These are phyloP conservation scores for Cirrhinus mrigala DNA, from an alignment of 2,797 vertebrate genomes.

Conservation along the genomic window DNA sequence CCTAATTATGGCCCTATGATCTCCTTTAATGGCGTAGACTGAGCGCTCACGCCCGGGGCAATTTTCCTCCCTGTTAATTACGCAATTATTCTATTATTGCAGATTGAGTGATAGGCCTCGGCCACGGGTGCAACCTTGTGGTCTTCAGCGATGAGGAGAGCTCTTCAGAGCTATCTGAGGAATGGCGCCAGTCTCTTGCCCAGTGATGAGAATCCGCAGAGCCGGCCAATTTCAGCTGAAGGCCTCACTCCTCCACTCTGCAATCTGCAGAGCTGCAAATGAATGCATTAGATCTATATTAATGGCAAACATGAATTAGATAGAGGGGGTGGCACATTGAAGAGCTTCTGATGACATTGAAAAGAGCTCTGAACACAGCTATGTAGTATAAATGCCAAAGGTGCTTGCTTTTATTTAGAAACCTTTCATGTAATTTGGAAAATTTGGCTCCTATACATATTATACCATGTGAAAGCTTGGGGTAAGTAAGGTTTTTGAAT, in stretches of 20 bases:
- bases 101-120: constrained; percentile 56
- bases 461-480: too few relatives aligned
- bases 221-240: constrained; percentile 18
- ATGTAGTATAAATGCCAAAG: neutral
- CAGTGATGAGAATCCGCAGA: neutral
- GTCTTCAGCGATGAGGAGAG: constrained; percentile 38
- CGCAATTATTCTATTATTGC: constrained; percentile 79
- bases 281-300: constrained; percentile 57
- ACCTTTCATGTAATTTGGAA: too few relatives aligned
- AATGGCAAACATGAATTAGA: constrained; percentile 66
- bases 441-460: too few relatives aligned
- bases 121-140: constrained; percentile 30
- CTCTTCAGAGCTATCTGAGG: constrained; percentile 25
- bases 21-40: constrained; percentile 68
- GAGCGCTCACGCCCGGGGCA: constrained; percentile 68
- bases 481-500: too few relatives aligned
- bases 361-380: neutral
- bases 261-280: constrained; percentile 66
- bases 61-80: constrained; percentile 78
- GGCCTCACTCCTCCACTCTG: constrained; percentile 26
- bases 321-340: neutral
- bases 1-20: constrained; percentile 76
- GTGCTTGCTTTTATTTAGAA: neutral
- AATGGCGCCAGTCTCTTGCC: neutral
- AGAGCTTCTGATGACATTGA: neutral